Evolutionary conservation across 1,140 invertebrate genomes (phyloP), one percentile per base, ranked within the genome.

Genomic region (Belonocnema kinseyi): DNA sequence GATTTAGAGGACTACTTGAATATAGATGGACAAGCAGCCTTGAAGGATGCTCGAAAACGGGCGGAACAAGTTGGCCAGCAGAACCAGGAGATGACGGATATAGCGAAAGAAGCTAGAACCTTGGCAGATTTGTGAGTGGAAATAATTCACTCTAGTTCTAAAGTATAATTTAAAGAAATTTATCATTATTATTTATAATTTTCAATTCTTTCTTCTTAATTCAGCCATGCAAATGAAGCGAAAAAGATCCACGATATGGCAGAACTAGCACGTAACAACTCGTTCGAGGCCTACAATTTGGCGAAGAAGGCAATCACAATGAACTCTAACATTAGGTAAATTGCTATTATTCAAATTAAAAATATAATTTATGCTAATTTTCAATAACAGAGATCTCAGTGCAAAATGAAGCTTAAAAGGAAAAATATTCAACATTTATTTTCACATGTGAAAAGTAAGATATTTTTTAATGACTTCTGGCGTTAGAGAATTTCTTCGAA

Each of bases 41-140:
- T 98, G 56, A 89, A 93, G 1, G 95, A 96, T 83, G 98, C 98
- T 0, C 93, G 94, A 85, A 94, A 96, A 82, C 94, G 96, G 54
- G 97, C 97, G 0, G 93, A 95, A 58, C 94, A 97, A 89, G 97
- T 97, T 88, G 98, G 97, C 8, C 95, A 97, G 81, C 96, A 98
- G 86, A 98, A 97, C 17, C 93, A 96, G 26, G 95, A 97, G 83
- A 98, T 99, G 96, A 97, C 97, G 1, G 93, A 94, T 16, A 96
- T 98, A 61, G 97, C 98, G 0, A 94, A 96, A 76, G 95, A 98
- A 87, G 97, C 98, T 5, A 93, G 97, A 21, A 88, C 93, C 14
- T 85, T 96, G 3, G 96, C 97, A 2, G 95, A 98, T 81, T 92
- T 94, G 91, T 93, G 95, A 77, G 94, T 94, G 85, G 17, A 61